Base-by-base conservation (phyloP, 2,888 invertebrate species). In the Drosophila cognata region DNA sequence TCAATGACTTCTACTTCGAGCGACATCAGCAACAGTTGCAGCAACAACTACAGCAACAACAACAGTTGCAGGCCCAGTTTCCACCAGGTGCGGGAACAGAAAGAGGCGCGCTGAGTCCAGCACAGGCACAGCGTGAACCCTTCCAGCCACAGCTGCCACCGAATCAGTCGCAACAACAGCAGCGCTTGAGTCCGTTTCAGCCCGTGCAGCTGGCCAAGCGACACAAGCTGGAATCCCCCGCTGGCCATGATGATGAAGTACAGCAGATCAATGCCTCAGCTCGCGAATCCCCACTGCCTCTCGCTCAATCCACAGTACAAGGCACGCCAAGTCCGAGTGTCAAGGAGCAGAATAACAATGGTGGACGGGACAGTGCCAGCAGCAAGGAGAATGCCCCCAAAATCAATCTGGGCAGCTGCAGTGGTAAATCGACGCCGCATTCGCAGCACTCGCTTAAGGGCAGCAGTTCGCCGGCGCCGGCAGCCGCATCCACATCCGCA, bases 1-100 rank as follows among this genome's bases (percentile, higher is more conserved):
- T 75, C 51, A 70, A 86, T 35, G 92, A 91, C 55, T 89, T 83
- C 58, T 91, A 91, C 31, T 85, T 89, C 21, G 89, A 91, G 41
- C 79, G 90, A 3, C 91, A 90, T 33, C 85, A 89, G 48, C 80
- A 79, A 25, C 75, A 77, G 33, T 59, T 80, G 48, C 82, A 83
- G 31, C 87, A 87, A 58, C 87, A 87, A 25, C 59, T 83, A 57
- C 89, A 89, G 36, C 86, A 85, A 46, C 33, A 33, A 25, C 83
- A 84, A 41, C 77, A 82, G 43, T 57, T 86, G 72, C 67, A 80
- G 33, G 51, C 72, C n/a, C 81, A 87, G n/a, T 84, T 84, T 60
- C 59, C 79, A 43, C 62, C 76, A 16, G 21, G 16, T 46, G 21
- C 21, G 16, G 46, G 4, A 8, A 46, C 74, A 4, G 67, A 41